phyloP scores from a whole-genome alignment of 1,140 invertebrate genomes.

The Neodiprion lecontei region DNA sequence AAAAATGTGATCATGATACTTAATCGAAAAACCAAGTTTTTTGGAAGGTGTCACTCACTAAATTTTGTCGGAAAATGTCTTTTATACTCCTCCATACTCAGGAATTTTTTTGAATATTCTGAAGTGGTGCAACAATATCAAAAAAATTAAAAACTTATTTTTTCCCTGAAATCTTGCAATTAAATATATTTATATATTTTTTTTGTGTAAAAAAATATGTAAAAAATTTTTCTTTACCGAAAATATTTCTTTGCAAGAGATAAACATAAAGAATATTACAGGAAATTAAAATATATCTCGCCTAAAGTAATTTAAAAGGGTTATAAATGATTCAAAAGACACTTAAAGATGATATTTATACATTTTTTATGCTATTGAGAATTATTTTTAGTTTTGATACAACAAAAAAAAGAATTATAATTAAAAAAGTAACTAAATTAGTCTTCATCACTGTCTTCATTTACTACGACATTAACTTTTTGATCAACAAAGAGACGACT shows the following conservation, averaged over 20 bases:
- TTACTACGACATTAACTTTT: constrained; percentile 23
- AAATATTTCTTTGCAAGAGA: not conserved
- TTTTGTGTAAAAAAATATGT: not conserved
- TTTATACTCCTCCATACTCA: not conserved
- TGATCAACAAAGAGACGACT: constrained; percentile 26
- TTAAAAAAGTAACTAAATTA: constrained; percentile 14
- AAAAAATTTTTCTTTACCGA: not conserved
- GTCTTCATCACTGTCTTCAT: constrained; percentile 32
- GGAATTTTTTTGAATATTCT: constrained; percentile 19
- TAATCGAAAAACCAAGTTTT: too few species aligned
- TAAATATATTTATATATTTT: not conserved
- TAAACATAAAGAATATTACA: not conserved
- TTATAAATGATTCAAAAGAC: not conserved
- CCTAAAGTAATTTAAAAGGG: not conserved
- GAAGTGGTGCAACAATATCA: constrained; percentile 2
- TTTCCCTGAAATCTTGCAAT: not conserved
- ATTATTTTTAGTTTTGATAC: not conserved
- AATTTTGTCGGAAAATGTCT: too few species aligned
- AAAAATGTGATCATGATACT: too few species aligned
- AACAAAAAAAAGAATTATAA: not conserved
- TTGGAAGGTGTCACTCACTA: too few species aligned
- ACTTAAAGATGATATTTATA: not conserved
- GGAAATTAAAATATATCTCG: not conserved
- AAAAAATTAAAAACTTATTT: constrained; percentile 1
- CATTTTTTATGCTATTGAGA: not conserved